phyloP scores from a whole-genome alignment of 2,113 vertebrate species.

The Daboia siamensis region DNA sequence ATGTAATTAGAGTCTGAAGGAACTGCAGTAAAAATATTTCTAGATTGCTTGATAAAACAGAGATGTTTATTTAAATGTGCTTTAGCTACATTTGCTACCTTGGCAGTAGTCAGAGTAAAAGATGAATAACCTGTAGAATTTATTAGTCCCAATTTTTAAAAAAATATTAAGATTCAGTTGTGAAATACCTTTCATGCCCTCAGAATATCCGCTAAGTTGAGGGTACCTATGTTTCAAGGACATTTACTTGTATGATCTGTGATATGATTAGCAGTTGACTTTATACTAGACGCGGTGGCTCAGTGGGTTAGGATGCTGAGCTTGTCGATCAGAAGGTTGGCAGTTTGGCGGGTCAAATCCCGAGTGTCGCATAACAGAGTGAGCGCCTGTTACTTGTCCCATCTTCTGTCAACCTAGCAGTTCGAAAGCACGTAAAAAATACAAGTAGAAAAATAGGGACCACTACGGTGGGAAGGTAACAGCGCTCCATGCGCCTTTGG shows the following conservation, averaged over 20 bases:
- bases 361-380: too few relatives aligned
- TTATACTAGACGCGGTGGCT: not conserved
- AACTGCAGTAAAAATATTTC: not conserved
- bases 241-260: not conserved
- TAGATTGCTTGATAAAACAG: conserved; percentile 1
- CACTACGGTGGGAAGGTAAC: too few relatives aligned
- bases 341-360: too few relatives aligned
- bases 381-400: too few relatives aligned
- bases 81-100: not conserved
- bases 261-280: not conserved
- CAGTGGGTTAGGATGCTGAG: too few relatives aligned
- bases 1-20: not conserved
- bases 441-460: too few relatives aligned
- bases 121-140: not conserved
- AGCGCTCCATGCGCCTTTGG: too few relatives aligned
- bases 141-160: not conserved
- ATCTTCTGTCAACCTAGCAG: too few relatives aligned
- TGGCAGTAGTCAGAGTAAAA: not conserved
- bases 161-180: not conserved
- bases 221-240: not conserved
- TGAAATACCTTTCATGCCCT: not conserved
- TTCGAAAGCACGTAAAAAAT: too few relatives aligned
- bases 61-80: not conserved
- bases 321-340: too few relatives aligned
- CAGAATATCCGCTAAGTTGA: not conserved